These are phyloP conservation scores for Lepidocyrtoides sp. DNA, from an alignment of 2,888 invertebrate species.

Conservation along the genomic window DNA sequence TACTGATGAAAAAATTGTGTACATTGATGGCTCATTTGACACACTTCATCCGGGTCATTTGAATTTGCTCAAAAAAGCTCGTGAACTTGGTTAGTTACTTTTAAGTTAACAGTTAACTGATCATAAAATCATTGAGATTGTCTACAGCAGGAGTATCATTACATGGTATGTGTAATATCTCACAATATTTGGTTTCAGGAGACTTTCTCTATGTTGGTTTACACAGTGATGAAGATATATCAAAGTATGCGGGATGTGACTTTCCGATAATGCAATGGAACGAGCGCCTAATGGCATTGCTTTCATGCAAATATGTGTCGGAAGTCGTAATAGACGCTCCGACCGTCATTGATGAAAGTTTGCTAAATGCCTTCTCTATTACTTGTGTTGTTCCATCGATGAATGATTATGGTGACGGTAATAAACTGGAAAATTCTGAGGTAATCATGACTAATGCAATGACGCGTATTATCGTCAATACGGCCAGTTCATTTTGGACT, in stretches of 20 bases:
- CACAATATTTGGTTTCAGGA: constrained; percentile 40
- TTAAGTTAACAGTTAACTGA: too few relatives aligned
- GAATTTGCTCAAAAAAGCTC: constrained; percentile 26
- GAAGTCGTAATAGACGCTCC: constrained; percentile 65
- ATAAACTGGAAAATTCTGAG: neutral
- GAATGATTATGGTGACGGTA: neutral
- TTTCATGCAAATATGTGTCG: constrained; percentile 58
- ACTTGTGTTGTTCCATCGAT: constrained; percentile 21
- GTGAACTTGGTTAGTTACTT: constrained; percentile 25
- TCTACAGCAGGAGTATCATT: neutral
- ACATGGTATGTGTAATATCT: neutral
- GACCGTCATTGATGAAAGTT: neutral
- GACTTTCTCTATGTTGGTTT: constrained; percentile 65
- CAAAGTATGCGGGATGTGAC: constrained; percentile 18
- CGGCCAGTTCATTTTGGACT: too few relatives aligned
- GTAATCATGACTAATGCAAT: too few relatives aligned
- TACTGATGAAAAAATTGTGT: constrained; percentile 51
- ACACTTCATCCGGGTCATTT: constrained; percentile 63
- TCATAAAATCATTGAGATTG: neutral
- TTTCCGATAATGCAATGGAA: constrained; percentile 68
- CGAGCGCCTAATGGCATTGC: constrained; percentile 45
- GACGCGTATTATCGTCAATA: too few relatives aligned
- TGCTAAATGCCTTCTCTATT: constrained; percentile 40
- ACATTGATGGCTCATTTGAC: constrained; percentile 67
- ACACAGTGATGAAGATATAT: constrained; percentile 53